Evolutionary conservation across 2,888 invertebrate genomes (phyloP).

Genomic region (Lasioglossum oenotherae): DNA sequence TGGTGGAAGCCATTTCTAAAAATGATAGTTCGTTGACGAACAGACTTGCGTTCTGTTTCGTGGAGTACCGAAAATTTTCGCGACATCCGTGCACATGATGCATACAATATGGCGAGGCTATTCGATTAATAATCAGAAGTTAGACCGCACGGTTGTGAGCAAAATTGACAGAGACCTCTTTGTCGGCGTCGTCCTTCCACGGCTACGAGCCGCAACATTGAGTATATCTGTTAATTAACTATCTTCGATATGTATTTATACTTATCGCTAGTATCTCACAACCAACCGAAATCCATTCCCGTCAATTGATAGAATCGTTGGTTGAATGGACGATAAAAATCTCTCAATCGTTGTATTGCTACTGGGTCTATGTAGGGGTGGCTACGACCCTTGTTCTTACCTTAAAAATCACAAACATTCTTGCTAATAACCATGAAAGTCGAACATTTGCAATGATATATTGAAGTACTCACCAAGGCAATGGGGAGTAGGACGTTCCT

Average conservation of each 20-base stretch:
- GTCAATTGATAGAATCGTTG: conserved; percentile 94
- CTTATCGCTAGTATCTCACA: conserved; percentile 75
- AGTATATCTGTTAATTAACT: conserved; percentile 66
- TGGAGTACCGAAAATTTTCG: background rate
- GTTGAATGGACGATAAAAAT: conserved; percentile 94
- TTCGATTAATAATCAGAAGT: background rate
- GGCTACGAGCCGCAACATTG: conserved; percentile 48
- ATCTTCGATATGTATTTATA: conserved; percentile 73
- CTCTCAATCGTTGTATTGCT: conserved; percentile 90
- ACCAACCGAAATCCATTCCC: conserved; percentile 95
- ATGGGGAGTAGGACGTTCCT: conserved; percentile 91
- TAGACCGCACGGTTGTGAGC: background rate
- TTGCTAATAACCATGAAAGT: background rate
- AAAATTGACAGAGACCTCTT: background rate
- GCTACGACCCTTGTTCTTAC: conserved; percentile 94
- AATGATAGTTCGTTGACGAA: background rate
- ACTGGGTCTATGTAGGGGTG: conserved; percentile 93
- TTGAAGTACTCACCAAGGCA: conserved; percentile 88
- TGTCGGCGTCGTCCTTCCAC: background rate
- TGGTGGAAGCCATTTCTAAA: conserved; percentile 31
- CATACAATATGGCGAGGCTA: background rate
- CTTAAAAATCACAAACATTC: conserved; percentile 61
- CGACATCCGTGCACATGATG: conserved; percentile 1
- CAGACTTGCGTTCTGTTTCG: background rate
- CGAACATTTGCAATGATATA: background rate